Conservation (phyloP, 2,113 vertebrate genomes). For the Corvus cornix region DNA sequence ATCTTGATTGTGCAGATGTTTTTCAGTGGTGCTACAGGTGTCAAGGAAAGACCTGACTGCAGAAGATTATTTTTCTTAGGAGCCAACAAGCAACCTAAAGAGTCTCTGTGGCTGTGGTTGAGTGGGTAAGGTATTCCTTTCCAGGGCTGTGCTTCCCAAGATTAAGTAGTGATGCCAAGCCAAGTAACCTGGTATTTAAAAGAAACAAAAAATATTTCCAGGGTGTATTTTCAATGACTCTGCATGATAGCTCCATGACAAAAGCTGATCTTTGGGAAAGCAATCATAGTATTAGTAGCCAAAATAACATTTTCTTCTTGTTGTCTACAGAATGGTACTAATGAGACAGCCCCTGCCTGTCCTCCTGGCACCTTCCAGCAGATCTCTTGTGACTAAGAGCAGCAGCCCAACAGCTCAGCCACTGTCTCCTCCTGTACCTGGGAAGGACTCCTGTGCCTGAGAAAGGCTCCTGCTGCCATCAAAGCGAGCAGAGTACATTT, state of each 20-base stretch:
- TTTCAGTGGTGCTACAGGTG: background rate
- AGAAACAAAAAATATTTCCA: background rate
- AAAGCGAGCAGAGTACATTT: background rate
- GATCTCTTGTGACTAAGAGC: background rate
- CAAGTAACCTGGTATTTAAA: background rate
- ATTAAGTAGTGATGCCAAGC: background rate
- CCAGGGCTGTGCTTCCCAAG: background rate
- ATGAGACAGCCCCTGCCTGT: background rate
- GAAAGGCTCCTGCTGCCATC: background rate
- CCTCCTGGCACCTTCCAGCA: background rate
- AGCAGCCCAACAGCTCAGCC: background rate
- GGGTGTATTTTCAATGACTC: background rate
- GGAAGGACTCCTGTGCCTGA: background rate
- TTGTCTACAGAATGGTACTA: background rate
- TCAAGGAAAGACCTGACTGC: background rate
- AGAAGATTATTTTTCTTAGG: background rate
- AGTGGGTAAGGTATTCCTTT: background rate
- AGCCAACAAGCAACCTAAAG: background rate
- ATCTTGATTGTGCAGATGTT: slow-evolving; percentile 24
- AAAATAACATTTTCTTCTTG: background rate
- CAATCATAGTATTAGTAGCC: background rate
- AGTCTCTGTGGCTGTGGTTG: background rate
- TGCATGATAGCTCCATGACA: background rate
- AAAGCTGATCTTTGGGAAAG: background rate
- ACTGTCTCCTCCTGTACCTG: background rate